These are phyloP conservation scores for Ophiodon elongatus DNA, from an alignment of 2,113 vertebrate species.

Conservation along the genomic window DNA sequence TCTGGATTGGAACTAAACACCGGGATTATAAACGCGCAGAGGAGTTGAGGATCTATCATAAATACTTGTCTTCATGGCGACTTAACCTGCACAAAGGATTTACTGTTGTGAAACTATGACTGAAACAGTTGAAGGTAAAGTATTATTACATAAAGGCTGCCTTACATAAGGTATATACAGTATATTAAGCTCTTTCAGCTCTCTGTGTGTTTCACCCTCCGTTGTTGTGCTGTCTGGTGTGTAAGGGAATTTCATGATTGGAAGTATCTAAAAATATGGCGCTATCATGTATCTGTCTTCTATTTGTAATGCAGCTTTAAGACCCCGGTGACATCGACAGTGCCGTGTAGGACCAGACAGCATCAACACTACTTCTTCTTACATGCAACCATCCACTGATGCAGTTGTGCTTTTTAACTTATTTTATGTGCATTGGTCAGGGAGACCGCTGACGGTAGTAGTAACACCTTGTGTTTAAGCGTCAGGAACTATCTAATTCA, in stretches of 20 bases:
- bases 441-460: no score
- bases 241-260: constrained; percentile 43
- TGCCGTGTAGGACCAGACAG: constrained; percentile 17
- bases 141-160: background rate
- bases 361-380: constrained; percentile 34
- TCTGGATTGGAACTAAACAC: constrained; percentile 29
- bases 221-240: constrained; percentile 27
- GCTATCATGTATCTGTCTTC: constrained; percentile 70
- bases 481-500: no score
- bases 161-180: no score
- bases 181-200: background rate
- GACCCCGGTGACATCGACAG: background rate
- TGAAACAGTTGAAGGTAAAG: constrained; percentile 75
- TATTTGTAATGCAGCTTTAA: constrained; percentile 62
- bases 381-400: background rate
- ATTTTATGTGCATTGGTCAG: background rate
- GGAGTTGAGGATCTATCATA: constrained; percentile 32
- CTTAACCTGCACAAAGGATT: constrained; percentile 51
- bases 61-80: constrained; percentile 57
- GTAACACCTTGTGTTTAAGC: no score
- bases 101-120: constrained; percentile 64
- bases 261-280: constrained; percentile 73
- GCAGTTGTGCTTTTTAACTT: background rate
- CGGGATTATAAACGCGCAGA: constrained; percentile 41
- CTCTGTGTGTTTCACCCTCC: background rate